These are phyloP conservation scores for Virgularia gustaviana DNA, from an alignment of 92 coral and sea anemone species.

Conservation along the genomic window DNA sequence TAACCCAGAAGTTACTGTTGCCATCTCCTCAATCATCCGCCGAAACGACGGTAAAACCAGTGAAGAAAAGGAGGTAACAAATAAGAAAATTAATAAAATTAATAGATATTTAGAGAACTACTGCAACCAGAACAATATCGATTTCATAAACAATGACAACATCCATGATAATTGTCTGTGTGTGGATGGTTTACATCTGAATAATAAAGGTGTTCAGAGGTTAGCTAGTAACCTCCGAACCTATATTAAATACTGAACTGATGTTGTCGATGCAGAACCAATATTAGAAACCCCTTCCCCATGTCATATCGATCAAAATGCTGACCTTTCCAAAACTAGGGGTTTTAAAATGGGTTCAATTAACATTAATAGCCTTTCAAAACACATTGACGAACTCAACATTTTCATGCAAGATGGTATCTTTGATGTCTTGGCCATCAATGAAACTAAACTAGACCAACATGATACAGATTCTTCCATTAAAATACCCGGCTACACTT, in stretches of 20 bases:
- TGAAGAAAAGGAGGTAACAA: too few relatives aligned
- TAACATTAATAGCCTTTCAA: conserved; percentile 27
- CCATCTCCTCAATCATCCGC: too few relatives aligned
- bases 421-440: conserved; percentile 34
- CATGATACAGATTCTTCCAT: conserved; percentile 17
- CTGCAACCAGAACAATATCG: conserved; percentile 32
- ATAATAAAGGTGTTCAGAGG: conserved; percentile 13
- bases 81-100: too few relatives aligned
- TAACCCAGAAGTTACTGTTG: too few relatives aligned
- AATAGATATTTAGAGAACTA: too few relatives aligned
- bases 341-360: conserved; percentile 33
- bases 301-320: background rate
- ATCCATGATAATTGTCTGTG: conserved; percentile 27
- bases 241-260: conserved; percentile 7
- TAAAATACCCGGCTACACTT: conserved; percentile 30
- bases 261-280: conserved; percentile 41
- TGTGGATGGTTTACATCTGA: conserved; percentile 43
- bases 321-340: conserved; percentile 31
- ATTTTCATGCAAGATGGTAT: conserved; percentile 25
- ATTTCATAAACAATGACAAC: conserved; percentile 36
- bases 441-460: conserved; percentile 38
- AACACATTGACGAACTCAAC: conserved; percentile 35
- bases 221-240: conserved; percentile 37
- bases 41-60: too few relatives aligned
- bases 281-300: conserved; percentile 6